phyloP scores from a whole-genome alignment of 2,888 invertebrate genomes.

The Pachliopta kotzebuea region DNA sequence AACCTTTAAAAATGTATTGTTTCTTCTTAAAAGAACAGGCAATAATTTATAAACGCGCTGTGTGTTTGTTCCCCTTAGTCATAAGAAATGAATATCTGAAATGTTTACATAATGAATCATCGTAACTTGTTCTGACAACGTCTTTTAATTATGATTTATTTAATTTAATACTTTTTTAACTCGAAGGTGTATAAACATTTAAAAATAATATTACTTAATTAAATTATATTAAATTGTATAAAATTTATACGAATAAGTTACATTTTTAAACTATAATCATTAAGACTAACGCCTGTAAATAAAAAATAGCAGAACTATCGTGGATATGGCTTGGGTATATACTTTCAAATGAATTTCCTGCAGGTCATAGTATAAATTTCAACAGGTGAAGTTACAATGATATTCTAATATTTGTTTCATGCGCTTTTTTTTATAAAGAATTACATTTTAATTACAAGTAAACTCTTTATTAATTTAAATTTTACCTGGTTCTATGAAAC shows the following conservation, averaged over 20 bases:
- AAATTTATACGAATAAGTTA: neutral
- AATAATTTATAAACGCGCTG: slow-evolving; percentile 39
- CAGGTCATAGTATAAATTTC: neutral
- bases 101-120: slow-evolving; percentile 64
- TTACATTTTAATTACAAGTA: too few species aligned
- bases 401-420: neutral
- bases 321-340: neutral
- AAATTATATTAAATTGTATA: neutral
- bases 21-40: slow-evolving; percentile 31
- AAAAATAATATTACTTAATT: neutral
- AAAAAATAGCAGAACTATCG: neutral
- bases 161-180: neutral
- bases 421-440: neutral
- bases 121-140: slow-evolving; percentile 30
- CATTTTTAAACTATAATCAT: neutral
- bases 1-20: slow-evolving; percentile 27
- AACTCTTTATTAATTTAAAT: too few species aligned
- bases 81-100: slow-evolving; percentile 64
- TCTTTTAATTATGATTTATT: slow-evolving; percentile 3
- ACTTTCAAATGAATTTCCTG: neutral
- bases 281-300: neutral
- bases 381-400: neutral
- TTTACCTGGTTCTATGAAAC: too few species aligned
- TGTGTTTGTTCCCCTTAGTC: slow-evolving; percentile 57
- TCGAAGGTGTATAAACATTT: neutral